Conservation (phyloP, 2,888 invertebrate genomes). For the Phania funesta region DNA sequence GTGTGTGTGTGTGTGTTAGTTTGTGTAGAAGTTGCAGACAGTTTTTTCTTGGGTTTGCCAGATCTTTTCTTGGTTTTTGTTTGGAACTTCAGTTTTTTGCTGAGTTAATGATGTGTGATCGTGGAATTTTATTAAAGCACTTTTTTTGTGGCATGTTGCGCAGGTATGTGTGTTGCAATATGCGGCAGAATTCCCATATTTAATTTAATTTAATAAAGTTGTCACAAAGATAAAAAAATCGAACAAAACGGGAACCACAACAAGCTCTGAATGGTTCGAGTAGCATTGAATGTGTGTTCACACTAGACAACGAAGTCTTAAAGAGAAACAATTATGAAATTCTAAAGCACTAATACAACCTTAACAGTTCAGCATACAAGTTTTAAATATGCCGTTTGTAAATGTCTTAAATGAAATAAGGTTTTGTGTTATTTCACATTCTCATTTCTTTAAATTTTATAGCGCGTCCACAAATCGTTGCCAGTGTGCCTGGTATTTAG, state of each 20-base stretch:
- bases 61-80: conserved; percentile 12
- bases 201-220: conserved; percentile 70
- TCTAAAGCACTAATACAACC: too few species aligned
- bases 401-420: too few species aligned
- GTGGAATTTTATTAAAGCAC: conserved; percentile 69
- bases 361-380: too few species aligned
- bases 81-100: conserved; percentile 56
- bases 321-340: not conserved
- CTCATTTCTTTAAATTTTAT: too few species aligned
- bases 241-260: not conserved
- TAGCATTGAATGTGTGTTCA: not conserved
- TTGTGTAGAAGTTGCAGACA: conserved; percentile 36
- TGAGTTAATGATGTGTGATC: conserved; percentile 71
- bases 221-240: conserved; percentile 27
- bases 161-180: conserved; percentile 25
- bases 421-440: too few species aligned
- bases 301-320: not conserved
- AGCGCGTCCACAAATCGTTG: too few species aligned
- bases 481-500: not conserved
- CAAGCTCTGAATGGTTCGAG: not conserved
- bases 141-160: conserved; percentile 34
- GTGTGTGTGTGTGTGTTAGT: not conserved
- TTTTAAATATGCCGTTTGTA: too few species aligned
- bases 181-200: conserved; percentile 67
- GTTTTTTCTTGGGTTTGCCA: conserved; percentile 18